These are phyloP conservation scores for Callionymus lyra DNA, from an alignment of 2,113 vertebrate genomes.

Conservation along the genomic window DNA sequence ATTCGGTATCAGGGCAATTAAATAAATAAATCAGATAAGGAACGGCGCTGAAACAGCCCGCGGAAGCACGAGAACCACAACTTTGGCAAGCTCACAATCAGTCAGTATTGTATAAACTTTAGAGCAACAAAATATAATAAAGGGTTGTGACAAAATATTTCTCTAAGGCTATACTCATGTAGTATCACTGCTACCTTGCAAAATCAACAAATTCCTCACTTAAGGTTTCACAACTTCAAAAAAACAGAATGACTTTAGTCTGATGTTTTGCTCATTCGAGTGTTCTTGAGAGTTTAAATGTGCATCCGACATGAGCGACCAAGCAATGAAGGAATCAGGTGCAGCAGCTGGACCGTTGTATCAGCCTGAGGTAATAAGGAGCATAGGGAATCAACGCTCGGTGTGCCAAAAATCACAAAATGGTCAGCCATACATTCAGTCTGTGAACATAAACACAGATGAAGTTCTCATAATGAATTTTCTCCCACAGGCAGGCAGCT, in stretches of 20 bases:
- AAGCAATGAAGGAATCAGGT: slow-evolving; percentile 3
- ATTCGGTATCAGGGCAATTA: slow-evolving; percentile 36
- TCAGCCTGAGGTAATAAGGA: slow-evolving; percentile 2
- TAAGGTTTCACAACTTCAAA: too few species aligned
- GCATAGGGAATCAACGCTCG: slow-evolving; percentile 1
- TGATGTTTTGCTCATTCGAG: too few species aligned
- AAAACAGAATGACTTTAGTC: too few species aligned
- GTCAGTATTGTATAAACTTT: slow-evolving; percentile 8
- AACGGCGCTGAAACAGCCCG: slow-evolving; percentile 13
- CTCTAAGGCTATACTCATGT: neutral
- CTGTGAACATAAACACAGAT: slow-evolving; percentile 19
- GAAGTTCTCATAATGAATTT: slow-evolving; percentile 3
- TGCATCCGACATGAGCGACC: too few species aligned
- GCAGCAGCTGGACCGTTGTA: slow-evolving; percentile 1
- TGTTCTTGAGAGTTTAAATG: too few species aligned
- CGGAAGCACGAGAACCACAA: slow-evolving; percentile 14
- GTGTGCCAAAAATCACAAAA: slow-evolving; percentile 11
- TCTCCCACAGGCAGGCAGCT: slow-evolving; percentile 4
- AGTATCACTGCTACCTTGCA: too few species aligned
- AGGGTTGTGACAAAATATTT: neutral
- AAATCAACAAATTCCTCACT: too few species aligned
- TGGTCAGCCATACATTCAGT: slow-evolving; percentile 6
- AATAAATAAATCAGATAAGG: slow-evolving; percentile 36
- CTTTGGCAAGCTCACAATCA: slow-evolving; percentile 11
- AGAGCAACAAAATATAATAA: slow-evolving; percentile 13